Evolutionary conservation across 2,888 invertebrate species (phyloP), one percentile per base, ranked within the genome.

Genomic region (Catotricha subobsoleta): DNA sequence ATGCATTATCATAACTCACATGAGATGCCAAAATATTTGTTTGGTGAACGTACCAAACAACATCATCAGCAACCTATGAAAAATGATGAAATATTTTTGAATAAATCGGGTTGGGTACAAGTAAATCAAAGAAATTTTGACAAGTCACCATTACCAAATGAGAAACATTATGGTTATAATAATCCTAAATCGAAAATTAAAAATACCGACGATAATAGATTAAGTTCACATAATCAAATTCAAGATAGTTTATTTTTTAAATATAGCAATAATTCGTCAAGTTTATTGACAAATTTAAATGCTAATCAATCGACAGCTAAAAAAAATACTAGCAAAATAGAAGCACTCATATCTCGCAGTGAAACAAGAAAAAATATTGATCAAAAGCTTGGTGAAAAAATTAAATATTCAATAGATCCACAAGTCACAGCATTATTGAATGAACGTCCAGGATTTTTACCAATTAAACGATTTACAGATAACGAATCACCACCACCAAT

Each of bases 401-500:
- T 39, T n/a, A 39, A 30, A 30, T 30, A 19, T n/a, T 19, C 31
- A 31, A 47, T 60, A 2, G 59, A 59, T 48, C 58, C 60, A 2
- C 59, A 60, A 30, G 48, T 60, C 42, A 59, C 59, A 5, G 57
- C 52, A 43, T 56, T 62, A 33, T 48, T 62, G 2, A 62, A 59
- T 41, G 63, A 62, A 41, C 55, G 62, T 20, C 63, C 62, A 1
- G 63, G 60, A 8, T 63, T 61, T 47, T 46, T 63, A 41, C 62
- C 63, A 1, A 62, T 63, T 1, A 59, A 57, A 44, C 56, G 53
- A 39, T 50, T 55, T 34, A 50, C 54, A 15, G 60, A 56, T 42
- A 52, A 57, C 48, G 61, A 65, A 39, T 72, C 74, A 1, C 74
- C 74, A 25, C 74, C 75, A 3, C 72, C 74, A n/a, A 61, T 74